Percentiles rank a stretch among this genome's conserved stretches.
Conservation (phyloP, 2,113 vertebrate species). For the Paralichthys olivaceus region DNA sequence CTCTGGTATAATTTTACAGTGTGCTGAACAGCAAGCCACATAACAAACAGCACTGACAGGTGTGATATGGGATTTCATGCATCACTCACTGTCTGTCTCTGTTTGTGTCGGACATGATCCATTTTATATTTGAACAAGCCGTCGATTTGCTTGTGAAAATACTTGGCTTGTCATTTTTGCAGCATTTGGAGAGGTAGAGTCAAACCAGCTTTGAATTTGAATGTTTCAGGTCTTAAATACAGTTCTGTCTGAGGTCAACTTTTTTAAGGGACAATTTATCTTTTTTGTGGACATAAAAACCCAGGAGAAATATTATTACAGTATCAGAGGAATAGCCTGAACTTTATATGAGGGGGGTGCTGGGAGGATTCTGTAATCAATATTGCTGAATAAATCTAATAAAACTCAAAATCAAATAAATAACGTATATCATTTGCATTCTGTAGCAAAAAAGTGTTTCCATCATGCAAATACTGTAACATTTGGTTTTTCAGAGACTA, state of each 20-base stretch:
- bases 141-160: constrained; percentile 49
- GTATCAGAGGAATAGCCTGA: background rate
- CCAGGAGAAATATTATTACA: background rate
- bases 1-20: background rate
- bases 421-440: background rate
- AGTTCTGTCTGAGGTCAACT: background rate
- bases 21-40: constrained; percentile 17
- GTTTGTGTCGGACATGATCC: constrained; percentile 44
- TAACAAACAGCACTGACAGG: constrained; percentile 29
- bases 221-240: background rate
- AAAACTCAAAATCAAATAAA: background rate
- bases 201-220: constrained; percentile 40
- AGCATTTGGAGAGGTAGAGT: constrained; percentile 10
- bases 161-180: constrained; percentile 34
- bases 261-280: background rate
- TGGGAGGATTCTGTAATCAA: background rate
- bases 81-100: background rate
- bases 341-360: background rate
- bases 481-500: background rate
- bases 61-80: constrained; percentile 33
- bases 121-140: constrained; percentile 33
- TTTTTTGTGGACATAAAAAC: constrained; percentile 7
- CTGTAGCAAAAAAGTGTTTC: background rate
- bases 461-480: background rate
- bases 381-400: background rate